A percentile compares a stretch with the other conserved stretches of the same genome.
Conservation (phyloP, 2,113 vertebrate species). For the Origma solitaria region DNA sequence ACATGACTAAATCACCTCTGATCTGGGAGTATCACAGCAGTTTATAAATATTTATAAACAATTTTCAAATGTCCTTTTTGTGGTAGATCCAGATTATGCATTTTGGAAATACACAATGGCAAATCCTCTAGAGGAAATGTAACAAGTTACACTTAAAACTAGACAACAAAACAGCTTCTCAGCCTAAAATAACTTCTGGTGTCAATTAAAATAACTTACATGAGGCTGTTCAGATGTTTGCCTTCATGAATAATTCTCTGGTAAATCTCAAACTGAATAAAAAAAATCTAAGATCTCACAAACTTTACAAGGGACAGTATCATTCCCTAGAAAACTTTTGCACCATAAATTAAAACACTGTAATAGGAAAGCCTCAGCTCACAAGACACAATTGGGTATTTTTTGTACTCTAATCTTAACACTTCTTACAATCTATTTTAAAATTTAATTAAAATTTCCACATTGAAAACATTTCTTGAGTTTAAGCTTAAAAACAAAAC, state of each 20-base stretch:
- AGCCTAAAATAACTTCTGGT: not conserved
- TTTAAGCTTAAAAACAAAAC: not conserved
- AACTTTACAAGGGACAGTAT: not conserved
- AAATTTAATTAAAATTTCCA: not conserved
- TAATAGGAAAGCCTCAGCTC: not conserved
- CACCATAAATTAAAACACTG: not conserved
- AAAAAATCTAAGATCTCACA: not conserved
- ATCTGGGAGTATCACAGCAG: not conserved
- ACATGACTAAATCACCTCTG: not conserved
- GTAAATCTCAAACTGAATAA: not conserved
- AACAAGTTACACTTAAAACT: not conserved
- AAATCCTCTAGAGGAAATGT: not conserved
- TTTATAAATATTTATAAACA: constrained; percentile 12
- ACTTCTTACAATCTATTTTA: not conserved
- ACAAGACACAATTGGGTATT: not conserved
- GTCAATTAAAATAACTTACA: not conserved
- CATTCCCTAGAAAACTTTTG: not conserved
- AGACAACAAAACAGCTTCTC: not conserved
- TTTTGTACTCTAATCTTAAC: not conserved
- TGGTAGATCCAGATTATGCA: not conserved
- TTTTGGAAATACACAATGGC: not conserved
- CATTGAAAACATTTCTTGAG: not conserved
- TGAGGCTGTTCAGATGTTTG: not conserved
- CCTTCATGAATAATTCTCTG: not conserved
- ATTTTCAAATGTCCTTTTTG: not conserved